phyloP scores from a whole-genome alignment of 2,888 invertebrate genomes.

The Microplitis manilae region DNA sequence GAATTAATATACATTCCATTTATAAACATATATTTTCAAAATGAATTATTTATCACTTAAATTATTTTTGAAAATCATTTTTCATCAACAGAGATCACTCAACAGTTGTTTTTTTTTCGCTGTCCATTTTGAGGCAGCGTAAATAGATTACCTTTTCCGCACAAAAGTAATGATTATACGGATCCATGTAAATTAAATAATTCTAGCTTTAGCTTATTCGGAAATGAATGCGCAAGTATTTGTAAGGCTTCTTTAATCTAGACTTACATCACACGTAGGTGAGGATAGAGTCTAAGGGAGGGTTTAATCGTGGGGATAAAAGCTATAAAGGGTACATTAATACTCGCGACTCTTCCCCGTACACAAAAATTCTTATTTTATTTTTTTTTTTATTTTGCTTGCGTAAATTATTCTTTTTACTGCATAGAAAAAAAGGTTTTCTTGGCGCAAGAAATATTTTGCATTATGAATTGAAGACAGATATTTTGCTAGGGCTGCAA shows the following conservation, averaged over 20 bases:
- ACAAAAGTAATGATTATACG: constrained; percentile 21
- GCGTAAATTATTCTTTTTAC: not conserved
- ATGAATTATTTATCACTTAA: too few relatives aligned
- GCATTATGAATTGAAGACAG: too few relatives aligned
- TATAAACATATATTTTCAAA: too few relatives aligned
- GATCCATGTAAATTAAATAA: constrained; percentile 60
- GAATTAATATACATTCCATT: not conserved
- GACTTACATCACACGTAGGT: constrained; percentile 55
- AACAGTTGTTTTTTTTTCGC: not conserved
- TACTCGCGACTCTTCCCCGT: not conserved
- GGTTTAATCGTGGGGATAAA: constrained; percentile 4
- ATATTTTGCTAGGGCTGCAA: too few relatives aligned
- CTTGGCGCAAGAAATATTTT: too few relatives aligned
- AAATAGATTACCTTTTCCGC: too few relatives aligned
- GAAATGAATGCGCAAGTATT: constrained; percentile 59
- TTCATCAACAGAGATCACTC: too few relatives aligned
- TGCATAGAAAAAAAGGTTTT: too few relatives aligned
- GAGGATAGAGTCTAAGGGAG: constrained; percentile 22
- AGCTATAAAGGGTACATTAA: constrained; percentile 13
- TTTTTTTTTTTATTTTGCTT: not conserved
- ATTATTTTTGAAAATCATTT: too few relatives aligned
- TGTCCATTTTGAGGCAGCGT: not conserved
- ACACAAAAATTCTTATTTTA: not conserved
- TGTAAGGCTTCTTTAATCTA: constrained; percentile 68
- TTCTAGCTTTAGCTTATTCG: constrained; percentile 47